Evolutionary conservation across 1,140 invertebrate species (phyloP), one percentile per base, ranked within the genome.

Genomic region (Hyles vespertilio): DNA sequence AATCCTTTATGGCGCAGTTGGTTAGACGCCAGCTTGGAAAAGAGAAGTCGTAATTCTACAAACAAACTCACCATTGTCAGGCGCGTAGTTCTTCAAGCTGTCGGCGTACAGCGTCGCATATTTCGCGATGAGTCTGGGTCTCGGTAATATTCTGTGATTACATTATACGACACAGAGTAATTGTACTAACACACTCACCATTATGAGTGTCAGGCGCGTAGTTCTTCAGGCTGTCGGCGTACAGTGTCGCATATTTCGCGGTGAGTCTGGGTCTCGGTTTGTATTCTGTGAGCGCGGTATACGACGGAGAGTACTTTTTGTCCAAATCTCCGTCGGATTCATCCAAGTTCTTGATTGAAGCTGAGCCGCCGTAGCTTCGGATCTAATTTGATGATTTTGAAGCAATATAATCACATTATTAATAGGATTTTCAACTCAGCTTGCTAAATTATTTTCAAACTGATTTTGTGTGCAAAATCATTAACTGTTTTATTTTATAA

Each of bases 331-430:
- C 84, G 8, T 87, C 89, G 3, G 87, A 87, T 47, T 90, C 89
- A 48, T 90, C 89, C 12, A 90, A 54, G 60, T 90, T 89, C 70
- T 88, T 90, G 11, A 89, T 79, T 0, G 87, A 89, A 0, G 77
- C 61, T 5, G 84, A 86, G 3, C 87, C 87, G 0, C 80, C 83
- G 58, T 88, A 87, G 60, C 84, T 87, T n/a, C 83, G 85, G 1
- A 85, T 69, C 85, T 88, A 51, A 47, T 36, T 33, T 33, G 12
- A 48, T 1, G 5, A 10, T 48, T n/a, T 8, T 48, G 7, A 22
- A 22, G 22, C n/a, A 48, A 5, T 40, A 40, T 40, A 40, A 40
- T 40, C 4, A 40, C 1, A 40, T 1, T 40, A 40, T 40, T 8
- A 2, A 8, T 8, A 5, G 5, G 4, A 8, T 40, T 5, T 40